Conservation (phyloP, 2,113 vertebrate genomes). For the Apodemus sylvaticus region DNA sequence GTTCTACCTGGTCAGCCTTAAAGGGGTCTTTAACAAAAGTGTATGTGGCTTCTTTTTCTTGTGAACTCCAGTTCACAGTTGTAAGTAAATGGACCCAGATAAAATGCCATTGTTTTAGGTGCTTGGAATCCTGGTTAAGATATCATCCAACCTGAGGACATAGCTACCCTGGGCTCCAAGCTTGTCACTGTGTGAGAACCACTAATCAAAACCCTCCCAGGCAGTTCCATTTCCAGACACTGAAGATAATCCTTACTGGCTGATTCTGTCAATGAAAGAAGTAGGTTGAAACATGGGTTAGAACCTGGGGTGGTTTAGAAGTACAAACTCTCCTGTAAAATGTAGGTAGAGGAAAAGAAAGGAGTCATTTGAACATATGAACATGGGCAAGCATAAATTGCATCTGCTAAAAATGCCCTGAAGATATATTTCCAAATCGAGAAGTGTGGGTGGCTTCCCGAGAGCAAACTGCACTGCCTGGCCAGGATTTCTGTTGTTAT, state of each 20-base stretch:
- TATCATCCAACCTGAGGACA: neutral
- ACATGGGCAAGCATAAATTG: conserved; percentile 3
- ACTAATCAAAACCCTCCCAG: neutral
- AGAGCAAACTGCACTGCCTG: conserved; percentile 5
- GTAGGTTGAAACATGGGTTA: neutral
- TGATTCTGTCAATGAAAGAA: conserved; percentile 25
- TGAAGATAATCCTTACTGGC: conserved; percentile 5
- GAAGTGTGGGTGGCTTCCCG: conserved; percentile 54
- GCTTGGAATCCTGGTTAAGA: neutral
- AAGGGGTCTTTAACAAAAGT: neutral
- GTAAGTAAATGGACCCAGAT: neutral
- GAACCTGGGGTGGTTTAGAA: neutral
- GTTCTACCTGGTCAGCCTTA: neutral
- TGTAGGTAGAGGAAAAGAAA: neutral
- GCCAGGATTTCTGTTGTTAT: neutral
- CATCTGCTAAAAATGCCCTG: conserved; percentile 59
- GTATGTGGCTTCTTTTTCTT: neutral
- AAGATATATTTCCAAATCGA: conserved; percentile 57
- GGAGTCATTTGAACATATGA: conserved; percentile 26
- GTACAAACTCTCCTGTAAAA: conserved; percentile 22
- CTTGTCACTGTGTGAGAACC: neutral
- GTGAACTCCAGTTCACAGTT: neutral
- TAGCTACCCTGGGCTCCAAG: neutral
- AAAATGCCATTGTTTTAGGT: neutral
- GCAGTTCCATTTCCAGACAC: neutral